A percentile compares a stretch with the other conserved stretches of the same genome.
These are phyloP conservation scores for Henricia sp. DNA, from an alignment of 53 echinoderm and acorn worm genomes.

Conservation along the genomic window DNA sequence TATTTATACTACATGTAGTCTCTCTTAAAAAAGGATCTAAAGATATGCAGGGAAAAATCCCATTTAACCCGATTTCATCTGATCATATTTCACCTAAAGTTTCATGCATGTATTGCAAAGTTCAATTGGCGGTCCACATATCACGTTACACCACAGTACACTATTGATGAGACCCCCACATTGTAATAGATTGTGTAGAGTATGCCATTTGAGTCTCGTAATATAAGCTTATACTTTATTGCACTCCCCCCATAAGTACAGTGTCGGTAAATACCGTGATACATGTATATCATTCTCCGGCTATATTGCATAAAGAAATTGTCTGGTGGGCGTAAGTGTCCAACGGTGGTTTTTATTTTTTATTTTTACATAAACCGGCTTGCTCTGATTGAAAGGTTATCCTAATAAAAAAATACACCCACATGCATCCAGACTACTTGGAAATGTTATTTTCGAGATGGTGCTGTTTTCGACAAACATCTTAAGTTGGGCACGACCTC, in stretches of 20 bases:
- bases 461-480: not conserved
- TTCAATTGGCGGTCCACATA: not conserved
- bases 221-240: conserved; percentile 37
- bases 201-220: not conserved
- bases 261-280: conserved; percentile 30
- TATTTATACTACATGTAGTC: not conserved
- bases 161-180: not conserved
- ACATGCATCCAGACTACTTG: not conserved
- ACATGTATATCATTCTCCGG: conserved; percentile 16
- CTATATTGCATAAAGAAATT: not conserved
- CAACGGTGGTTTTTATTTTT: not conserved
- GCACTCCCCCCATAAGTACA: not conserved
- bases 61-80: not conserved
- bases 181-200: not conserved
- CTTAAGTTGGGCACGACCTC: not conserved
- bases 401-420: conserved; percentile 19
- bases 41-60: not conserved
- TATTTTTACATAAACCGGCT: not conserved
- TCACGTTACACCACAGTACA: not conserved
- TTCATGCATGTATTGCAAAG: not conserved
- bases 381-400: conserved; percentile 14
- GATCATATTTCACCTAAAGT: not conserved
- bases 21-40: not conserved
- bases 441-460: not conserved
- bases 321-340: not conserved